These are phyloP conservation scores for Triplophysa tibetana DNA, from an alignment of 2,113 vertebrate species.

Conservation along the genomic window DNA sequence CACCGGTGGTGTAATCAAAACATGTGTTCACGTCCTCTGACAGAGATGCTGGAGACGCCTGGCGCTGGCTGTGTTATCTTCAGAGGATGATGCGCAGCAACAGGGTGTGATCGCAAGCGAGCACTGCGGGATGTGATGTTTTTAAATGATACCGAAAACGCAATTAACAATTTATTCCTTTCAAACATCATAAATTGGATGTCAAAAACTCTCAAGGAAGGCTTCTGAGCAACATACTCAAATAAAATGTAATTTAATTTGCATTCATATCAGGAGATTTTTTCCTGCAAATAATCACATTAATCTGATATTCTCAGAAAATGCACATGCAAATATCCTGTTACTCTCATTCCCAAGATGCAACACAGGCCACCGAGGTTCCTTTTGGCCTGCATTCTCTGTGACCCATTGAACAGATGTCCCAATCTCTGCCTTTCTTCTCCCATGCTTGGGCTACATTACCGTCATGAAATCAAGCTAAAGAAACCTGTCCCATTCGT, in stretches of 20 bases:
- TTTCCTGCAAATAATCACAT: not conserved
- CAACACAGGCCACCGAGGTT: conserved; percentile 33
- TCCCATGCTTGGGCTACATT: conserved; percentile 90
- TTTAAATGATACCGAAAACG: not conserved
- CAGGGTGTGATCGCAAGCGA: not conserved
- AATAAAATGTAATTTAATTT: not conserved
- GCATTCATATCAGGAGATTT: not conserved
- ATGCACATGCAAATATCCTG: not conserved
- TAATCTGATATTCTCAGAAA: not conserved
- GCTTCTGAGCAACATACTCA: not conserved
- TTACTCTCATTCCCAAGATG: conserved; percentile 32
- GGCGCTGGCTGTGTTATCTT: not conserved
- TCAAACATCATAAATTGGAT: not conserved
- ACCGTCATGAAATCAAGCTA: conserved; percentile 94
- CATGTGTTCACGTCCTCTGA: conserved; percentile 62
- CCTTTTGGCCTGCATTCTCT: conserved; percentile 48
- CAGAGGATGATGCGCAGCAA: not conserved
- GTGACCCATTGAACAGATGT: conserved; percentile 87
- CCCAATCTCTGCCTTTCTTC: conserved; percentile 91
- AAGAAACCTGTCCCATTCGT: conserved; percentile 92
- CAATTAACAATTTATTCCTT: not conserved
- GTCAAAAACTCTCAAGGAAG: not conserved
- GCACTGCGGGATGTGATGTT: not conserved
- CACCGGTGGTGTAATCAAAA: conserved; percentile 71
- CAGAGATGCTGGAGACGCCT: conserved; percentile 28